These are phyloP conservation scores for Malurus alboscapulatus DNA, from an alignment of 2,113 vertebrate genomes.

Conservation along the genomic window DNA sequence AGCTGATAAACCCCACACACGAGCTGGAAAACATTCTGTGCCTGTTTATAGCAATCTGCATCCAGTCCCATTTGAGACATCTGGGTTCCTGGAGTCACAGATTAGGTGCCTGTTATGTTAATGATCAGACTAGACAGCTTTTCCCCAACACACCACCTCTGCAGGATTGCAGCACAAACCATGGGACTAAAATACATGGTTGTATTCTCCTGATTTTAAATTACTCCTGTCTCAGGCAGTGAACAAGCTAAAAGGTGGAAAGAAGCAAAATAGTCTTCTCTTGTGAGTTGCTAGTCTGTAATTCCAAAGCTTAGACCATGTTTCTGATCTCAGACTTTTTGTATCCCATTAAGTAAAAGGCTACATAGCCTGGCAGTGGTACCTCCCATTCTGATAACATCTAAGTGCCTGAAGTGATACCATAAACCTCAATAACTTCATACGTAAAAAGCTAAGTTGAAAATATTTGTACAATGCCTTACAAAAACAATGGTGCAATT, in stretches of 20 bases:
- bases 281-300: not conserved
- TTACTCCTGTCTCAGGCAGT: not conserved
- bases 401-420: not conserved
- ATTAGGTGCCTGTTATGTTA: not conserved
- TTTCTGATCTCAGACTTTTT: not conserved
- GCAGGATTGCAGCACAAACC: not conserved
- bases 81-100: not conserved
- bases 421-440: not conserved
- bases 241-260: not conserved
- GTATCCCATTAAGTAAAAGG: not conserved
- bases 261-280: not conserved
- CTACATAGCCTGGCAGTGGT: not conserved
- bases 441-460: not conserved
- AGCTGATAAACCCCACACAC: not conserved
- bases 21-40: not conserved
- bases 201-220: not conserved
- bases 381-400: not conserved
- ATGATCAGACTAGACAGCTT: not conserved
- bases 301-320: not conserved
- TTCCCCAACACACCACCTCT: not conserved
- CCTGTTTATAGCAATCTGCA: not conserved
- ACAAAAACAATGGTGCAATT: not conserved
- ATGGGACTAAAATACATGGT: not conserved
- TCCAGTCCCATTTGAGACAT: not conserved
- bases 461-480: not conserved